Conservation (phyloP, 2,888 invertebrate genomes). For the Xanthorhoe designata region DNA sequence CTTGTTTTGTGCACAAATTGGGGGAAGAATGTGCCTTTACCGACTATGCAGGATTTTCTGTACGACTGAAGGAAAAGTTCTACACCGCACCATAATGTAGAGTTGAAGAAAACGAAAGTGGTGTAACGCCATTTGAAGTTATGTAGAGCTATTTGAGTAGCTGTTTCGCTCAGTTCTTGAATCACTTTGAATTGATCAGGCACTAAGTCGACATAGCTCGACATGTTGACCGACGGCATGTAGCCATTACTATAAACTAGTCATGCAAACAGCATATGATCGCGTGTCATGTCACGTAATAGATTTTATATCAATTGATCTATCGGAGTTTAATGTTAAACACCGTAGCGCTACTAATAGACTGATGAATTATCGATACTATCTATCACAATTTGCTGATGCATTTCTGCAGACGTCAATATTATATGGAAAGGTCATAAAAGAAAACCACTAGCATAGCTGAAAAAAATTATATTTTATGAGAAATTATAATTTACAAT, state of each 20-base stretch:
- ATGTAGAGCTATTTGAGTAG: constrained; percentile 62
- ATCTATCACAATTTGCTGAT: constrained; percentile 30
- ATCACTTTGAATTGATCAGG: constrained; percentile 21
- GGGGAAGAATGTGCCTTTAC: constrained; percentile 50
- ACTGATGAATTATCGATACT: constrained; percentile 19
- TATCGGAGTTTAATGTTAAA: constrained; percentile 34
- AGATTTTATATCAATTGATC: constrained; percentile 42
- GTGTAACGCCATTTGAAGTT: constrained; percentile 67
- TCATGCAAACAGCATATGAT: constrained; percentile 21
- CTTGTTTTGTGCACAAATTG: constrained; percentile 45
- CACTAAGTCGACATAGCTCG: constrained; percentile 34
- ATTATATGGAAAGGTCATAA: constrained; percentile 28
- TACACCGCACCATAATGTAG: constrained; percentile 55
- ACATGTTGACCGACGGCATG: constrained; percentile 27
- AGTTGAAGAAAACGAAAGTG: constrained; percentile 67
- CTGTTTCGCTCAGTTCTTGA: constrained; percentile 56
- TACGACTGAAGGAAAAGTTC: constrained; percentile 61
- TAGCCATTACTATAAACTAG: neutral
- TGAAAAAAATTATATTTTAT: constrained; percentile 87
- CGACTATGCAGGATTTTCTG: constrained; percentile 58
- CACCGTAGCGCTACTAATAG: constrained; percentile 25
- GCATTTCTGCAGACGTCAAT: constrained; percentile 27
- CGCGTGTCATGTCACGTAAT: constrained; percentile 24
- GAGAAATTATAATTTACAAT: constrained; percentile 87
- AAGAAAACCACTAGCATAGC: constrained; percentile 79